These are phyloP conservation scores for Pangasianodon gigas DNA, from an alignment of 2,113 vertebrate genomes.

Conservation along the genomic window DNA sequence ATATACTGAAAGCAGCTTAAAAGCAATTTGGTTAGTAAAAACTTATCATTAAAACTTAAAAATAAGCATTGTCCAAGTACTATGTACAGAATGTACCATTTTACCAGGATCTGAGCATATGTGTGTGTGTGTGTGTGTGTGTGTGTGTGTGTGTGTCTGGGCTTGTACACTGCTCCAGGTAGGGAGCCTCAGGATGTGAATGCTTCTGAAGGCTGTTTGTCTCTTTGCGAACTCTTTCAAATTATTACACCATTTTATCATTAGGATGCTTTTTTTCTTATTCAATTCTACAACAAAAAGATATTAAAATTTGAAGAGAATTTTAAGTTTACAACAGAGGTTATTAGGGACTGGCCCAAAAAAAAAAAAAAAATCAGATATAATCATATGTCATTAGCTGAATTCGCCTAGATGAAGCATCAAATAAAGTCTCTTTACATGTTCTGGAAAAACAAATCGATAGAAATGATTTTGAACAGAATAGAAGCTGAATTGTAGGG, in stretches of 20 bases:
- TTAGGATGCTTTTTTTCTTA: neutral
- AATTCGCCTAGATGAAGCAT: neutral
- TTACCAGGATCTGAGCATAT: neutral
- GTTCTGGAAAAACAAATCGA: neutral
- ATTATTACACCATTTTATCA: neutral
- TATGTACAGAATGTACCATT: neutral
- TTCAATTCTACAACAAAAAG: neutral
- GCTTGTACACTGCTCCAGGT: neutral
- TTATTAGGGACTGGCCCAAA: neutral
- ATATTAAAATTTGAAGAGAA: neutral
- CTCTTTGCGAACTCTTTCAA: neutral
- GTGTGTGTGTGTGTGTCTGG: neutral
- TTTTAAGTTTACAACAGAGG: neutral
- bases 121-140: no score
- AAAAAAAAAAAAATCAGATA: neutral
- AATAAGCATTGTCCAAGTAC: neutral
- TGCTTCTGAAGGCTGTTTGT: neutral
- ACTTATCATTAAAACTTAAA: neutral
- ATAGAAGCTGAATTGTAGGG: neutral
- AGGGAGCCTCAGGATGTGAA: neutral
- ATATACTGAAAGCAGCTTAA: neutral
- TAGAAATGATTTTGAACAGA: neutral
- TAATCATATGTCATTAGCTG: neutral
- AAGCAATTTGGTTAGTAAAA: neutral
- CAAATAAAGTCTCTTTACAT: neutral